Base-by-base conservation (phyloP, 2,888 invertebrate species). In the Eutolmus rufibarbis region DNA sequence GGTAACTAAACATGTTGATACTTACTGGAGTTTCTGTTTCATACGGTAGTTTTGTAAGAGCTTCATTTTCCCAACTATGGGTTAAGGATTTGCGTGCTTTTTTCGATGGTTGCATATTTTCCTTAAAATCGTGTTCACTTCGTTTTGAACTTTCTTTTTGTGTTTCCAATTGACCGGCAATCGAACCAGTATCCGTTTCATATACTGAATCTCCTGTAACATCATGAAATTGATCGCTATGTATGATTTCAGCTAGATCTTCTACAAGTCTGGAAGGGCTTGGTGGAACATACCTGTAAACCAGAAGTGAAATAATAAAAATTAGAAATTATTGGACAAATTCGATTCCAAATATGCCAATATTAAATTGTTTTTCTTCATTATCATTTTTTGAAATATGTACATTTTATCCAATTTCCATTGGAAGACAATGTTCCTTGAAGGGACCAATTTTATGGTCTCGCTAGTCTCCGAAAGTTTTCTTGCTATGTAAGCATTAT, bases 181-280 rank as follows among this genome's bases (percentile, higher is more conserved):
- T 74, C 23, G 76, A 66, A 57, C 88, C 88, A 4, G 87, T 86
- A 51, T 89, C 88, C 12, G 89, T 89, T 88, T 89, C 89, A 92
- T 89, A 12, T 92, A 93, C 89, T 92, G 94, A 90, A 91, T 93
- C 46, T 92, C 88, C 81, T 91, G 92, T 79, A 89, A 91, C 87
- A 91, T 93, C 89, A 92, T 93, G 89, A 82, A 96, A 95, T 90
- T 96, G 95, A 90, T 97, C 98, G 89, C 96, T 95, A 90, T 96
- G 95, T 90, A 98, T 97, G 91, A 98, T 97, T 91, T 98, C 97
- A 0, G 96, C 96, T 74, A 98, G 95, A 90, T 98, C 97, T 89
- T 96, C 97, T 0, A 95, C 96, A 5, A 97, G 92, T 66, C 96
- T 93, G 1, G 96, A 96, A 0, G 97, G 97, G 16, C 96, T 96